Evolutionary conservation across 2,797 vertebrate species (phyloP).

Genomic region (Steatocranus sp.): DNA sequence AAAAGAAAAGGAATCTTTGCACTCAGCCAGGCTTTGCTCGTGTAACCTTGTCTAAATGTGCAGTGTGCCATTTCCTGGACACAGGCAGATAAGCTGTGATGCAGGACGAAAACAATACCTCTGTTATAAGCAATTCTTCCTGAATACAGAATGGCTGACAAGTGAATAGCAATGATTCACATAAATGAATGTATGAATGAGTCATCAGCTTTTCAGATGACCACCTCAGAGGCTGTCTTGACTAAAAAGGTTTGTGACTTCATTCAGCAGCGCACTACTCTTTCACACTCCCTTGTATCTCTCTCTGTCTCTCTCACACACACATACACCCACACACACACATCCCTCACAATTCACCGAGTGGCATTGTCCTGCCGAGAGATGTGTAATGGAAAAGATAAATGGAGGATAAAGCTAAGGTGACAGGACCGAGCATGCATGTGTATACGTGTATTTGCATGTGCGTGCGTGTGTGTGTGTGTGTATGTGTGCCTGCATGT

Average conservation of each 20-base stretch:
- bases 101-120: slow-evolving; percentile 66
- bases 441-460: slow-evolving; percentile 45
- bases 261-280: slow-evolving; percentile 39
- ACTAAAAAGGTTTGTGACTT: slow-evolving; percentile 68
- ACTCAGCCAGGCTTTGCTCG: slow-evolving; percentile 11
- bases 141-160: slow-evolving; percentile 63
- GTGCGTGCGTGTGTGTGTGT: slow-evolving; percentile 21
- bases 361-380: slow-evolving; percentile 76
- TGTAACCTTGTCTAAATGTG: slow-evolving; percentile 38
- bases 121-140: slow-evolving; percentile 50
- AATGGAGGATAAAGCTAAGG: slow-evolving; percentile 83
- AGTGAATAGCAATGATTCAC: slow-evolving; percentile 77
- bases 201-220: slow-evolving; percentile 82
- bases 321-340: slow-evolving; percentile 8
- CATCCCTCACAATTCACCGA: slow-evolving; percentile 56
- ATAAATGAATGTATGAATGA: slow-evolving; percentile 80
- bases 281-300: slow-evolving; percentile 37
- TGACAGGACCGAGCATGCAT: slow-evolving; percentile 62
- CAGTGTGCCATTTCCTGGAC: slow-evolving; percentile 55
- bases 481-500: slow-evolving; percentile 28
- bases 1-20: neutral
- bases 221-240: slow-evolving; percentile 75
- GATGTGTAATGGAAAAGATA: slow-evolving; percentile 87
- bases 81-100: slow-evolving; percentile 51
- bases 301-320: slow-evolving; percentile 4